Base-by-base conservation (phyloP, 2,888 invertebrate genomes). In the Anthoptus insignis region DNA sequence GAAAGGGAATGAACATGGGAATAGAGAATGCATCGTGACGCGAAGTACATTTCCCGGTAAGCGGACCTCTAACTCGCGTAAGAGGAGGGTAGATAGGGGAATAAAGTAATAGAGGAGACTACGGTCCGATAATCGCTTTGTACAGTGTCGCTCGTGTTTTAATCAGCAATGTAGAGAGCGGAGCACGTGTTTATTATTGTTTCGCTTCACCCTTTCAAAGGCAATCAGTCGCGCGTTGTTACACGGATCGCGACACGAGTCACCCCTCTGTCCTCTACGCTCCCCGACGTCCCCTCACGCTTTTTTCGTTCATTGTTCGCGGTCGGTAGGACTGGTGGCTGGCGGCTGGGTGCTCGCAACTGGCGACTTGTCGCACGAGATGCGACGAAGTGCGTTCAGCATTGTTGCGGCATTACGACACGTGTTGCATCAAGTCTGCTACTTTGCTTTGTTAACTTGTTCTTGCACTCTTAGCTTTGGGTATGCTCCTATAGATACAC, bases 41-140 rank as follows among this genome's bases (percentile, higher is more conserved):
- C n/a, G n/a, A n/a, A n/a, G n/a, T n/a, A n/a, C n/a, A n/a, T 37
- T 6, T 4, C 37, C n/a, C 13, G 16, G 37, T 19, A 6, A 16
- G 39, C 16, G 39, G 39, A 16, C 1, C 39, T 16, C 39, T 39
- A 39, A 16, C 7, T 13, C 16, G 19, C 11, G 19, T 6, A 3
- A 19, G 6, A 32, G 61, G 65, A 65, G 69, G 53, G 64, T 42
- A 24, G 39, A n/a, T 3, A 54, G 56, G 69, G 72, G 72, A 50
- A 68, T 77, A 73, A 79, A 81, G 83, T 81, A 82, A 82, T 82
- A 85, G 86, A 80, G 77, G 82, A 70, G 72, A 74, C 81, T 78
- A 83, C 86, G 89, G 84, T 87, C 88, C 85, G 86, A 83, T 87
- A 88, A 88, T 88, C 89, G 88, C 91, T 89, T 90, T 89, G 91